phyloP scores from a whole-genome alignment of 1,140 invertebrate species.

The Trachymyrmex septentrionalis region DNA sequence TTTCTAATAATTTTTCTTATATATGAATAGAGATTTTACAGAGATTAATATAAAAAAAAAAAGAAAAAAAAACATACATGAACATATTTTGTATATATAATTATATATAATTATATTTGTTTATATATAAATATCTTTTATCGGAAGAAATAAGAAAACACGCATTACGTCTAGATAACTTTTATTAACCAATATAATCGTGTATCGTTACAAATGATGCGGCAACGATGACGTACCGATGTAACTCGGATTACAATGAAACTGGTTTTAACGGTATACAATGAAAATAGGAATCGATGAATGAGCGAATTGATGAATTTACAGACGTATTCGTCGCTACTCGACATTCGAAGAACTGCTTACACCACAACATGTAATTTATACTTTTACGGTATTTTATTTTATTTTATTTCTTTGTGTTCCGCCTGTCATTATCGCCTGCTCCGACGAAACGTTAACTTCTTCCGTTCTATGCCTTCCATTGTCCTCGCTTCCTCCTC shows the following conservation, averaged over 20 bases:
- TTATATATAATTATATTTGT: too few relatives aligned
- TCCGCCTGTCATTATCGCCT: slow-evolving; percentile 57
- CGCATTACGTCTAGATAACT: slow-evolving; percentile 86
- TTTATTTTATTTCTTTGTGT: slow-evolving; percentile 77
- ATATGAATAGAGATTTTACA: too few relatives aligned
- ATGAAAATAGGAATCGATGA: slow-evolving; percentile 84
- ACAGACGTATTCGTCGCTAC: slow-evolving; percentile 82
- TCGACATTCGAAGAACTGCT: slow-evolving; percentile 85
- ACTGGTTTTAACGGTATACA: slow-evolving; percentile 83
- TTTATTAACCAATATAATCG: slow-evolving; percentile 87
- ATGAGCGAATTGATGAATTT: slow-evolving; percentile 82
- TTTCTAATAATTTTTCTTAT: too few relatives aligned
- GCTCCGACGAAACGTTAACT: slow-evolving; percentile 63
- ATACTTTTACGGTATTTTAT: slow-evolving; percentile 77
- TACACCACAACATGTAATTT: slow-evolving; percentile 85
- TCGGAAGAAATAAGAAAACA: background rate
- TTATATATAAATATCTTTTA: too few relatives aligned
- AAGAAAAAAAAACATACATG: too few relatives aligned
- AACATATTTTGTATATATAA: too few relatives aligned
- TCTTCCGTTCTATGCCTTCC: slow-evolving; percentile 48
- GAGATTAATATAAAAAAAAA: too few relatives aligned
- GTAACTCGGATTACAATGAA: slow-evolving; percentile 85
- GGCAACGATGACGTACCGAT: slow-evolving; percentile 77
- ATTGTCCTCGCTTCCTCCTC: slow-evolving; percentile 52
- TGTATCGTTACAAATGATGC: slow-evolving; percentile 86